Conservation (phyloP, 2,113 vertebrate genomes). For the Scatophagus argus region DNA sequence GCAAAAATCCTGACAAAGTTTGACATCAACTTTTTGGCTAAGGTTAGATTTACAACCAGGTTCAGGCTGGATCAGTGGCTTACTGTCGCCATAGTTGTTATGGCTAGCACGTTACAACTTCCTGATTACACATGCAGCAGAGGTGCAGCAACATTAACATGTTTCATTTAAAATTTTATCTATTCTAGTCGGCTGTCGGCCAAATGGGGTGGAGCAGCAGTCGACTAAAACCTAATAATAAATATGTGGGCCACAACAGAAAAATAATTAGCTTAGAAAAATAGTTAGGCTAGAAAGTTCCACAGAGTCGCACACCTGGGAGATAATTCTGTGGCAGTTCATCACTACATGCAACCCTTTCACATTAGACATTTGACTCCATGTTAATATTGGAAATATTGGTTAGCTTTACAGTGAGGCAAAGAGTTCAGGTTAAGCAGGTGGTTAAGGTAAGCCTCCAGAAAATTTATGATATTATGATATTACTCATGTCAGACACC, state of each 20-base stretch:
- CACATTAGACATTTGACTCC: not conserved
- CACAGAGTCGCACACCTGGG: not conserved
- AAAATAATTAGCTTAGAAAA: not conserved
- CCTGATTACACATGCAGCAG: not conserved
- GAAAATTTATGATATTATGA: not conserved
- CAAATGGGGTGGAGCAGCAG: not conserved
- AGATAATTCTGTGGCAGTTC: not conserved
- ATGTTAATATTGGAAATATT: not conserved
- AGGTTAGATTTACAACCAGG: not conserved
- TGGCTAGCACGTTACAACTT: not conserved
- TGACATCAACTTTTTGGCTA: not conserved
- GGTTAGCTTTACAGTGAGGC: not conserved
- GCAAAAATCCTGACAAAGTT: not conserved
- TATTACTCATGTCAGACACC: conserved; percentile 16
- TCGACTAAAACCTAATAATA: not conserved
- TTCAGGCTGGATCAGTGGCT: not conserved
- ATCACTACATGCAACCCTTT: not conserved
- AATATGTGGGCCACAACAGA: not conserved
- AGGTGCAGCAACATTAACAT: not conserved
- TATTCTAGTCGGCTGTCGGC: no score
- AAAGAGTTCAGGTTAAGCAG: not conserved
- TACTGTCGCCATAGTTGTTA: not conserved
- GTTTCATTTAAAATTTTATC: not conserved
- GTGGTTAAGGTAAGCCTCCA: not conserved
- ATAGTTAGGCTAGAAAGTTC: not conserved